Base-by-base conservation (phyloP, 2,113 vertebrate genomes). In the Mohoua ochrocephala region DNA sequence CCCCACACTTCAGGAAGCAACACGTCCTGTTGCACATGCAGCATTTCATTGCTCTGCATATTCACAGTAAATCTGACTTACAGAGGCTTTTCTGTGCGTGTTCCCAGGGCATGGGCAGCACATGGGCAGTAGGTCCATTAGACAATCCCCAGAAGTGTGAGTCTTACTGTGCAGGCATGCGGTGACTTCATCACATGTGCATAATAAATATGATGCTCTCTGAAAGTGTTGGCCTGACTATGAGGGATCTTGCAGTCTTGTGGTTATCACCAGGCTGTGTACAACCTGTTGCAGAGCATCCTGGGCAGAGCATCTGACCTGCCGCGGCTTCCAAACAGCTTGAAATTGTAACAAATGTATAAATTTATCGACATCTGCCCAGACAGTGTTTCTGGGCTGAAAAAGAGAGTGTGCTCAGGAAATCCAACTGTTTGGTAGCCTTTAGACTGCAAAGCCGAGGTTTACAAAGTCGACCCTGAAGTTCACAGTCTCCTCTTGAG, bases 201-300 rank as follows among this genome's bases (percentile, higher is more conserved):
- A 41, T 80, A 81, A 95, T 95, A 95, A 95, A 95, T 81, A 28
- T 44, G 83, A 81, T 12, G 56, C 64, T 81, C 89, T 87, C 80
- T 41, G 2, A 44, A 95, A 93, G 83, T 87, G 94, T 84, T 92
- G 68, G 71, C 59, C 89, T 84, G 88, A 81, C 73, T 93, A 31
- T 44, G 52, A 95, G 86, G 47, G 77, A 5, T 93, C 94, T 91
- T 44, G 73, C 73, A 70, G 94, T 70, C 91, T 95, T 96, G 94
- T 95, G 94, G 96, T 97, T 95, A 95, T 64, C 89, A 91, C 84
- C 94, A 95, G 70, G n/a, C 64, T 95, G 56, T 47, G 39, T 87
- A 95, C 94, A 96, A 78, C 76, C 93, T 87, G 73, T 44, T 70
- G 45, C 2, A 53, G 67, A 95, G 59, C 49, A 83, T 90, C 79